Percentiles rank a stretch among this genome's conserved stretches.
These are phyloP conservation scores for Phasianus colchicus DNA, from an alignment of 2,113 vertebrate genomes.

Conservation along the genomic window DNA sequence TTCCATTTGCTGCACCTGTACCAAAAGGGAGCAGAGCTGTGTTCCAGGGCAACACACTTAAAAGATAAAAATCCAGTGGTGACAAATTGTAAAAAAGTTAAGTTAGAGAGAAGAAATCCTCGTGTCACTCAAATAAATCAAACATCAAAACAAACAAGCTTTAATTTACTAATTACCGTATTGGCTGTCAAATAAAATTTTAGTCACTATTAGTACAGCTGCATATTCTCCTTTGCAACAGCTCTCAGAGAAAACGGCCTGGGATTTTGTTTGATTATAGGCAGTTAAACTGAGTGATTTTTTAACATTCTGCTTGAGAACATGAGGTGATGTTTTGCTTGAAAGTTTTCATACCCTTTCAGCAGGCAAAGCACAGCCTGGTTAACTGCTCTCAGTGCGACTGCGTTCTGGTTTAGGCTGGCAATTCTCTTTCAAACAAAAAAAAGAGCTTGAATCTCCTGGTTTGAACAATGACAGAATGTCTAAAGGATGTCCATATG, in stretches of 20 bases:
- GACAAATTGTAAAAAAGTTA: neutral
- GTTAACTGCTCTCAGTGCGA: neutral
- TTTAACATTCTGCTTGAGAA: slow-evolving; percentile 47
- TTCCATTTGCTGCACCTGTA: slow-evolving; percentile 44
- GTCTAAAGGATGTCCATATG: neutral
- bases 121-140: slow-evolving; percentile 49
- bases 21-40: slow-evolving; percentile 28
- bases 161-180: slow-evolving; percentile 57
- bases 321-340: slow-evolving; percentile 36
- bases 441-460: neutral
- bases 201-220: slow-evolving; percentile 71
- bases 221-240: slow-evolving; percentile 49
- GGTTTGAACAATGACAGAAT: neutral
- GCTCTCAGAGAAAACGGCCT: slow-evolving; percentile 55
- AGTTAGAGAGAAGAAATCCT: slow-evolving; percentile 38
- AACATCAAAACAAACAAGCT: slow-evolving; percentile 44
- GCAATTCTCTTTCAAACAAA: neutral
- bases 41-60: neutral
- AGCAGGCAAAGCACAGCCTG: slow-evolving; percentile 19
- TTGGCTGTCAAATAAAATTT: slow-evolving; percentile 63
- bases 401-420: neutral
- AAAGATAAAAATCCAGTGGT: slow-evolving; percentile 12
- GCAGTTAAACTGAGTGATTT: slow-evolving; percentile 40
- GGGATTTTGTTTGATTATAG: slow-evolving; percentile 71
- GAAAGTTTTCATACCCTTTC: slow-evolving; percentile 42